Percentiles rank a stretch among this genome's conserved stretches.
phyloP scores from a whole-genome alignment of 2,797 vertebrate genomes.

The Cichlasoma orientale region DNA sequence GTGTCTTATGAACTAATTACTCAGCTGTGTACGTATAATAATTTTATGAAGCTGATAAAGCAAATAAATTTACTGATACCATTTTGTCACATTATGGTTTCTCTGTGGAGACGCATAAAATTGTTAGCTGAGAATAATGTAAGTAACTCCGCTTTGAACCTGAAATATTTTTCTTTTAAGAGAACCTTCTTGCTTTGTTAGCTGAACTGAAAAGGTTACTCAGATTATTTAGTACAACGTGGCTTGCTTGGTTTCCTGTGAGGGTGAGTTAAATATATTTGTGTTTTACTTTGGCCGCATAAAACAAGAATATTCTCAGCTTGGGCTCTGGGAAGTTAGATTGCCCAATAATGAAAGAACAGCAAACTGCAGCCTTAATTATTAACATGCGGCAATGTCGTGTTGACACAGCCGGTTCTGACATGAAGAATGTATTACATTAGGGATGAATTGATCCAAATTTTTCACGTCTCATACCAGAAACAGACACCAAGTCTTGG shows the following conservation, averaged over 20 bases:
- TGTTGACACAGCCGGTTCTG: neutral
- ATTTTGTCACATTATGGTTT: neutral
- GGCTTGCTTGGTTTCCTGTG: neutral
- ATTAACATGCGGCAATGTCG: neutral
- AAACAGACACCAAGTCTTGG: neutral
- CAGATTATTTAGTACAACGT: neutral
- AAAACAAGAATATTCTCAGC: neutral
- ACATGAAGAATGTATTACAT: neutral
- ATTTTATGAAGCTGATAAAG: neutral
- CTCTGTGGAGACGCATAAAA: neutral
- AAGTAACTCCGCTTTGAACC: neutral
- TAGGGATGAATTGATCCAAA: neutral
- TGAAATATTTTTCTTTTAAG: slow-evolving; percentile 1
- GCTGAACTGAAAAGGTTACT: neutral
- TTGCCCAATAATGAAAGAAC: neutral
- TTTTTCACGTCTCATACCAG: neutral
- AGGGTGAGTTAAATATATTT: neutral
- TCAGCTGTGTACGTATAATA: too few species aligned
- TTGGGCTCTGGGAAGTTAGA: neutral
- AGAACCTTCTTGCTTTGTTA: neutral
- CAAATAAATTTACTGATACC: neutral
- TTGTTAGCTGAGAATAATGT: neutral
- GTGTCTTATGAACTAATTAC: neutral
- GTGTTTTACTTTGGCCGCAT: neutral
- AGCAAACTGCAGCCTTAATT: neutral